Conservation (phyloP, 2,888 invertebrate species). For the Philopedon plagiatum region DNA sequence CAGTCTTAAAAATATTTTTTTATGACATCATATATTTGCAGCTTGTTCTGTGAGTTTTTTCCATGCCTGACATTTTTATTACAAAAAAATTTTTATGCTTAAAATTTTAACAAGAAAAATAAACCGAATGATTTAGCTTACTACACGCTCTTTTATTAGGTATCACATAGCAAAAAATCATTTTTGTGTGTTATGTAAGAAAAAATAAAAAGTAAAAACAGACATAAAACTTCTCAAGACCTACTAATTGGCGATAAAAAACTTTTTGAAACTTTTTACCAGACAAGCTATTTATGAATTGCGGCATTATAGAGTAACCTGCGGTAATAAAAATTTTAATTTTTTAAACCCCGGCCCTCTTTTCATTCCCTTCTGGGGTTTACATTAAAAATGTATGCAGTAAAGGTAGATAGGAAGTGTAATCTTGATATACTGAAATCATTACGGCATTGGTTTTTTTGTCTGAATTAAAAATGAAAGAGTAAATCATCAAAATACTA, state of each 20-base stretch:
- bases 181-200: slow-evolving; percentile 2
- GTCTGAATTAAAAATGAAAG: not conserved
- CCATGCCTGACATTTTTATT: slow-evolving; percentile 25
- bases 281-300: slow-evolving; percentile 33
- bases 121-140: slow-evolving; percentile 20
- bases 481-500: no score
- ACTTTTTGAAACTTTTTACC: slow-evolving; percentile 21
- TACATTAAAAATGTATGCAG: slow-evolving; percentile 3
- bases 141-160: slow-evolving; percentile 23
- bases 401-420: not conserved
- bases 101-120: slow-evolving; percentile 25
- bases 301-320: slow-evolving; percentile 24
- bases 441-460: not conserved
- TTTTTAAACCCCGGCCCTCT: slow-evolving; percentile 5
- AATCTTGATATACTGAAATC: slow-evolving; percentile 8
- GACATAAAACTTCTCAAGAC: slow-evolving; percentile 26
- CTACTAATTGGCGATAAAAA: slow-evolving; percentile 29
- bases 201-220: slow-evolving; percentile 12
- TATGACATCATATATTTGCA: slow-evolving; percentile 26
- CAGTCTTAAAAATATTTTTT: slow-evolving; percentile 25
- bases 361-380: slow-evolving; percentile 3
- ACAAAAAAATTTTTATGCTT: slow-evolving; percentile 30
- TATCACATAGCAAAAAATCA: slow-evolving; percentile 16
- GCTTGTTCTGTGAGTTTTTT: slow-evolving; percentile 26
- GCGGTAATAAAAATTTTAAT: slow-evolving; percentile 21